Percentiles rank a stretch among this genome's conserved stretches.
These are phyloP conservation scores for Lysandra bellargus DNA, from an alignment of 2,888 invertebrate genomes.

Conservation along the genomic window DNA sequence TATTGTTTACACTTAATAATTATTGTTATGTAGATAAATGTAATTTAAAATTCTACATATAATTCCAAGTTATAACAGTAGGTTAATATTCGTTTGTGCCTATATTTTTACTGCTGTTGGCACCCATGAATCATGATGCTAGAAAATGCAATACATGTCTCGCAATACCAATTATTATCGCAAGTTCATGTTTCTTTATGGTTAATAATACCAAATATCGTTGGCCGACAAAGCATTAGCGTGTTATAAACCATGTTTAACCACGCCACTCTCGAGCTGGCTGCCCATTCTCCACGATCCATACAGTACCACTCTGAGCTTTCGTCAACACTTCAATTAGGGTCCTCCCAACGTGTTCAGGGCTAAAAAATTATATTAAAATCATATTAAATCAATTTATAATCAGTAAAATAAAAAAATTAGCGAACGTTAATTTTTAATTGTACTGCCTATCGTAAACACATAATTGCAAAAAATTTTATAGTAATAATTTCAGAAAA, in stretches of 20 bases:
- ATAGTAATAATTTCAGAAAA: neutral
- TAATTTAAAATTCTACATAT: neutral
- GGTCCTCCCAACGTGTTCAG: slow-evolving; percentile 85
- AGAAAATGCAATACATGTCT: neutral
- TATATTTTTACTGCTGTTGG: neutral
- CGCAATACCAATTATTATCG: neutral
- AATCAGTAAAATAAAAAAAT: too few relatives aligned
- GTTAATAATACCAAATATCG: neutral
- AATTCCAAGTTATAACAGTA: neutral
- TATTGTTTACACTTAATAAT: neutral
- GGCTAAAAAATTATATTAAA: slow-evolving; percentile 67
- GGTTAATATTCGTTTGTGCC: neutral
- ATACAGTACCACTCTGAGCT: slow-evolving; percentile 86
- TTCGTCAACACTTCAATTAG: slow-evolving; percentile 83
- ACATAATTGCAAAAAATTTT: neutral
- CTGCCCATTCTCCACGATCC: slow-evolving; percentile 85
- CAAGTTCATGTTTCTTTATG: neutral
- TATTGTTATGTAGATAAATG: neutral
- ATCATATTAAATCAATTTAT: too few relatives aligned
- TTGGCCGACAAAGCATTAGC: neutral
- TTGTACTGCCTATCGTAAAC: neutral
- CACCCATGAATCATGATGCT: neutral
- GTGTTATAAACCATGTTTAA: slow-evolving; percentile 44
- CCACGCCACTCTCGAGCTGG: slow-evolving; percentile 82
- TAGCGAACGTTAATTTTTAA: neutral